Percentiles rank a stretch among this genome's conserved stretches.
phyloP scores from a whole-genome alignment of 1,140 invertebrate genomes.

The Drosophila rhopaloa region DNA sequence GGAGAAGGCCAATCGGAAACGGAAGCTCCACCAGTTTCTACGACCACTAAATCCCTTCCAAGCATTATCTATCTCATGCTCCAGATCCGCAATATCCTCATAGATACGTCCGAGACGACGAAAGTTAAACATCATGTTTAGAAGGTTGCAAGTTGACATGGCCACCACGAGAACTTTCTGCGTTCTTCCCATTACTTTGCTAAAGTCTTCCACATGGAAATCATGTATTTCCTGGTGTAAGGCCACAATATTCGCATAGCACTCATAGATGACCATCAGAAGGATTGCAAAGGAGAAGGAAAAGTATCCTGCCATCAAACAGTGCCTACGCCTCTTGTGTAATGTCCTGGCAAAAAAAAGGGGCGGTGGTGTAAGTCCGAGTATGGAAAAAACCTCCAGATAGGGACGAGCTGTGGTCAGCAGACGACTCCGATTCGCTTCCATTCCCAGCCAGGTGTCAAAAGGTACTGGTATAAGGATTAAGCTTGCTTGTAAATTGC shows the following conservation, averaged over 20 bases:
- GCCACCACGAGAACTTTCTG: neutral
- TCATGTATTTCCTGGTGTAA: neutral
- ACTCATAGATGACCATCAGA: conserved; percentile 7
- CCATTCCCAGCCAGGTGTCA: conserved; percentile 1
- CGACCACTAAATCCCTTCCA: neutral
- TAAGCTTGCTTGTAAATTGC: neutral
- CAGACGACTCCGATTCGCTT: conserved; percentile 6
- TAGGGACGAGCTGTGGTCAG: conserved; percentile 20
- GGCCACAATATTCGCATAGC: conserved; percentile 1
- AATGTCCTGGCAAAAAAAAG: conserved; percentile 2
- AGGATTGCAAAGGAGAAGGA: neutral
- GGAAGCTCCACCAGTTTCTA: conserved; percentile 11
- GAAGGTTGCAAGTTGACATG: neutral
- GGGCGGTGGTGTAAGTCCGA: conserved; percentile 14
- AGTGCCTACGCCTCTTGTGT: neutral
- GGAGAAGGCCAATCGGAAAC: conserved; percentile 7
- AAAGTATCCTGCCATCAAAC: neutral
- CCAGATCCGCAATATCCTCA: conserved; percentile 26
- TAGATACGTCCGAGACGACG: conserved; percentile 26
- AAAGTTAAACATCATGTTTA: conserved; percentile 36
- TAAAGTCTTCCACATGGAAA: conserved; percentile 15
- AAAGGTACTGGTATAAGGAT: neutral
- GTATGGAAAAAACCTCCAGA: conserved; percentile 7
- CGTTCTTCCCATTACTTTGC: conserved; percentile 8
- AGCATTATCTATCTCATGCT: conserved; percentile 16